Base-by-base conservation (phyloP, 2,888 invertebrate genomes). In the Hirtodrosophila duncani region DNA sequence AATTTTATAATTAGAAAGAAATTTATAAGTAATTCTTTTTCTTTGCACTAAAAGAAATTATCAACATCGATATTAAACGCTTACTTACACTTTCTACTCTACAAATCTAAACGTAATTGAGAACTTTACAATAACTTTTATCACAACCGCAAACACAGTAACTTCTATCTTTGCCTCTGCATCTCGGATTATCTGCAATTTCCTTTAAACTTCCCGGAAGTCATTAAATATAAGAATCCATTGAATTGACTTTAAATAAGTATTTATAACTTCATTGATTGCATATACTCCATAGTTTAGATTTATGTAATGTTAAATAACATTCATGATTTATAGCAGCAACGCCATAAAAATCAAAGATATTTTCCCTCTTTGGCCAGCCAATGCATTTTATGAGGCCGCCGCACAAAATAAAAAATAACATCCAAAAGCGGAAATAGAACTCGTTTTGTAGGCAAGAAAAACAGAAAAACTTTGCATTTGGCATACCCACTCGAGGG, bases 361-460 rank as follows among this genome's bases (percentile, higher is more conserved):
- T n/a, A 50, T 30, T 55, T 50, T 63, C 44, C 49, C 27, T 31
- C 41, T 33, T 16, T 58, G 59, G 59, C 45, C 57, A 50, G 43
- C 43, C 17, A 13, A 38, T 42, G 42, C 13, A 14, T 30, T 17
- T n/a, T 7, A 31, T 14, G 31, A n/a, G n/a, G n/a, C n/a, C n/a
- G n/a, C n/a, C n/a, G 31, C 10, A 13, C 10, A 14, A 17, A 2
- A 10, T 17, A 4, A 6, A 14, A 31, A 10, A 10, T 3, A 17
- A 9, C 9, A 26, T 29, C 18, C 38, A 24, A 60, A 50, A 71
- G 55, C 81, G 71, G 71, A 72, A 78, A 78, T 81, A 68, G 66
- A 81, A 72, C 53, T 68, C 64, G 58, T 58, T 58, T 58, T 39
- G 53, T 57, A 58, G n/a, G n/a, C n/a, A n/a, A n/a, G n/a, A n/a